These are phyloP conservation scores for Chaetorhynchus papuensis DNA, from an alignment of 2,113 vertebrate genomes.

Conservation along the genomic window DNA sequence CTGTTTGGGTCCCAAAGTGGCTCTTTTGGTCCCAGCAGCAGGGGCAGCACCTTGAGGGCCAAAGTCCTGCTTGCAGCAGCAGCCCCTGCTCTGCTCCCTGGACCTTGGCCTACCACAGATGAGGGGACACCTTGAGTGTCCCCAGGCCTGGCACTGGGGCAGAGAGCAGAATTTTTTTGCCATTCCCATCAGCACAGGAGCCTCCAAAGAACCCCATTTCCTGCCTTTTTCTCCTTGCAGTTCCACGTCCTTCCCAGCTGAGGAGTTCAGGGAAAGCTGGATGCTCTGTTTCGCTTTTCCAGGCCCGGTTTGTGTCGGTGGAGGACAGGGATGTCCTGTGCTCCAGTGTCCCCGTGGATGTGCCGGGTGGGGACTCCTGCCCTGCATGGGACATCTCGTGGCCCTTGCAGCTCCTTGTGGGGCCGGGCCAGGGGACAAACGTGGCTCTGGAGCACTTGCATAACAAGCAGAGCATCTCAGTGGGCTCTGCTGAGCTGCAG, in stretches of 20 bases:
- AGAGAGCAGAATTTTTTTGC: background rate
- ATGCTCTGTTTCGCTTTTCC: rapidly evolving
- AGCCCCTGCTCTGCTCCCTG: background rate
- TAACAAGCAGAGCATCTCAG: background rate
- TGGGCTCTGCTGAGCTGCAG: constrained; percentile 1
- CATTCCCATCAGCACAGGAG: background rate
- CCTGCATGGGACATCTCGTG: rapidly evolving
- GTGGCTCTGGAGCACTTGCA: background rate
- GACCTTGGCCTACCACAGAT: rapidly evolving
- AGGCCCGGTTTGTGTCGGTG: background rate
- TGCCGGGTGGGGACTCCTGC: rapidly evolving
- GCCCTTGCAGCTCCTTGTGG: background rate
- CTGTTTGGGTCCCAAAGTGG: background rate
- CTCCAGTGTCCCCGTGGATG: background rate
- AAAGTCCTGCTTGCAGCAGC: background rate
- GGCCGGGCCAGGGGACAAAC: background rate
- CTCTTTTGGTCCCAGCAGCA: background rate
- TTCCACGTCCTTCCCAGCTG: background rate
- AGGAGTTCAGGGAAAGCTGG: background rate
- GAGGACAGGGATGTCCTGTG: background rate
- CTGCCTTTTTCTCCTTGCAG: background rate
- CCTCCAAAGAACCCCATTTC: background rate
- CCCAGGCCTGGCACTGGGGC: background rate
- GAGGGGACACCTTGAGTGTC: background rate
- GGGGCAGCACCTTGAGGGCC: background rate